Base-by-base conservation (phyloP, 2,888 invertebrate species). In the Aphidoletes aphidimyza region DNA sequence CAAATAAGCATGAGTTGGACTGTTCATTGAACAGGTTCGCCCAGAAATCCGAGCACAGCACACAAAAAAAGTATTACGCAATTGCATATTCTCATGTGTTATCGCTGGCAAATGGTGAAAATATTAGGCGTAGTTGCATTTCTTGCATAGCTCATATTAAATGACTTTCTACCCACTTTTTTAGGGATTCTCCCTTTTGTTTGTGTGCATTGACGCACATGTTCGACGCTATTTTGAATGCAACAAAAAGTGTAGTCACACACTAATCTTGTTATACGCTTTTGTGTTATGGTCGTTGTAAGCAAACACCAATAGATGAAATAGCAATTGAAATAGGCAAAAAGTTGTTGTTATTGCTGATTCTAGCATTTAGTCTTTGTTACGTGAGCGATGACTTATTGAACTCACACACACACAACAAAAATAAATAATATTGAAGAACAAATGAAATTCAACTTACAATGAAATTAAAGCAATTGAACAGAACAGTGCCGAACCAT, bases 301-400 rank as follows among this genome's bases (percentile, higher is more conserved):
- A 30, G 30, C 30, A 17, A 11, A 69, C 5, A 22, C 22, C 69
- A 11, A 69, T 11, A n/a, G 69, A 30, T 30, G 69, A 69, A 69
- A 69, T 69, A 69, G 69, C 69, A 69, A 69, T 69, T 69, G 26
- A 69, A 69, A 69, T 69, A 69, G 69, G 69, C 69, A 69, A 69
- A 42, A 34, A 69, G 69, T 14, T 30, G 69, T 69, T 69, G 54
- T 54, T 54, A 54, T 54, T 54, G 34, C 69, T 11, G 6, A 42
- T 6, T 42, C 42, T 42, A 9, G 42, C 30, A 69, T 30, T 3
- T 69, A 2, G 2, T 69, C n/a, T 30, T 69, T 69, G 69, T 69
- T 11, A 19, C 1, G 14, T 14, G 9, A 14, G 14, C 54, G 11
- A 5, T 54, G 69, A 69, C 69, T 69, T 69, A 69, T 47, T 19